phyloP scores from a whole-genome alignment of 2,888 invertebrate species.

The Caenorhabditis drosophilae region DNA sequence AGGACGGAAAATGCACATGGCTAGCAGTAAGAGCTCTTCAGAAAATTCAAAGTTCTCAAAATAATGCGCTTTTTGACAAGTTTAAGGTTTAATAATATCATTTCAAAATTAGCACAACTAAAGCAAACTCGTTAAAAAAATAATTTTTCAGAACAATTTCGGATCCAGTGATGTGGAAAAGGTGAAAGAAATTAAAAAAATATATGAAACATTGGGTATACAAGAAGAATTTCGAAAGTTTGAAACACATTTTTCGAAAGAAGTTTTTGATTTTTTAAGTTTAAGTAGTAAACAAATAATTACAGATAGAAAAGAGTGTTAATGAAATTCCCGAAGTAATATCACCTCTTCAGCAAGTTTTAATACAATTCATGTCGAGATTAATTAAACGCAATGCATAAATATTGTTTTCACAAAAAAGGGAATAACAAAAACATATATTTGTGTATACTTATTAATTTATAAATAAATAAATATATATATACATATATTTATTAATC shows the following conservation, averaged over 20 bases:
- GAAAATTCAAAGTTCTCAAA: constrained; percentile 33
- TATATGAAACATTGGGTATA: constrained; percentile 38
- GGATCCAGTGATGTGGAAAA: constrained; percentile 43
- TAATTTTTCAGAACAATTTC: constrained; percentile 27
- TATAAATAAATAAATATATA: background rate
- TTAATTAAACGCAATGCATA: constrained; percentile 30
- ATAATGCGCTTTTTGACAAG: constrained; percentile 8
- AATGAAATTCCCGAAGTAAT: constrained; percentile 33
- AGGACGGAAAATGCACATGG: constrained; percentile 98
- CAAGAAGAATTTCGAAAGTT: constrained; percentile 44
- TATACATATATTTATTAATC: too few relatives aligned
- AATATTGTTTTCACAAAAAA: too few relatives aligned
- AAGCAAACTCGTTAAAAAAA: too few relatives aligned
- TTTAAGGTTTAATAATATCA: constrained; percentile 12
- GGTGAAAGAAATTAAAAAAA: constrained; percentile 24
- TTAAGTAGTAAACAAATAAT: too few relatives aligned
- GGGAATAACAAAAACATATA: too few relatives aligned
- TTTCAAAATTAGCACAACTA: background rate
- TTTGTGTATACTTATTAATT: background rate
- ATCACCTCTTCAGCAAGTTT: constrained; percentile 19
- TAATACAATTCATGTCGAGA: constrained; percentile 27
- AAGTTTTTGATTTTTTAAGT: too few relatives aligned
- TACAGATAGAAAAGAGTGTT: constrained; percentile 27
- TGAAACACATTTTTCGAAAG: constrained; percentile 25
- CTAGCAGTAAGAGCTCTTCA: constrained; percentile 63